These are phyloP conservation scores for Synergus itoensis DNA, from an alignment of 2,888 invertebrate genomes.

Conservation along the genomic window DNA sequence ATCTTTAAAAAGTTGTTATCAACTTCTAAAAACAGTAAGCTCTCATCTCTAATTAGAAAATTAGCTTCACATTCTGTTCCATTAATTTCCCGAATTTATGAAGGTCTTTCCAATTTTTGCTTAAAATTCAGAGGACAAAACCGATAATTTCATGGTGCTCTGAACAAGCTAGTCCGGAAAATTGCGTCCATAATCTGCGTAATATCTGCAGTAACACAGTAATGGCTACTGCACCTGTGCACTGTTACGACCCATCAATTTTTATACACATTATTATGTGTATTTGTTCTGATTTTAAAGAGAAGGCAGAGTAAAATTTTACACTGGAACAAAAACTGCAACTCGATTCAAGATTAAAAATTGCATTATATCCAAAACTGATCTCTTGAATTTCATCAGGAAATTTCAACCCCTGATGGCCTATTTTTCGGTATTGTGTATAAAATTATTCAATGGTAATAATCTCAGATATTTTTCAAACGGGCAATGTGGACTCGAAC, in stretches of 20 bases:
- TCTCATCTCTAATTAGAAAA: not conserved
- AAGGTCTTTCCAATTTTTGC: slow-evolving; percentile 5
- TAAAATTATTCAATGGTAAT: not conserved
- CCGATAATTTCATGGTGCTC: slow-evolving; percentile 32
- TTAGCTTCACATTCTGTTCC: not conserved
- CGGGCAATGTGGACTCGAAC: not conserved
- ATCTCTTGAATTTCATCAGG: too few relatives aligned
- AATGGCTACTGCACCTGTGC: slow-evolving; percentile 27
- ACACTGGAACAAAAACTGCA: not conserved
- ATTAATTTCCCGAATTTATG: not conserved
- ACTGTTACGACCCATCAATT: slow-evolving; percentile 31
- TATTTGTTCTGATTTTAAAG: slow-evolving; percentile 29
- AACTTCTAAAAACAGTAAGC: not conserved
- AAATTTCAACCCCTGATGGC: too few relatives aligned
- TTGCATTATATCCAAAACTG: not conserved
- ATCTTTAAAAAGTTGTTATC: not conserved
- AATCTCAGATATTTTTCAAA: not conserved
- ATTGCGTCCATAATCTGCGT: slow-evolving; percentile 38
- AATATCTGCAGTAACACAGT: slow-evolving; percentile 23
- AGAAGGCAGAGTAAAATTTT: slow-evolving; percentile 15
- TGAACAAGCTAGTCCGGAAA: slow-evolving; percentile 23
- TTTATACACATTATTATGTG: slow-evolving; percentile 26
- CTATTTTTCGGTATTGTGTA: not conserved
- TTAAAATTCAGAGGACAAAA: slow-evolving; percentile 26
- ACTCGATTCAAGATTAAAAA: not conserved